Evolutionary conservation across 2,888 invertebrate genomes (phyloP), one percentile per base, ranked within the genome.

Genomic region (Pinctada fucata): DNA sequence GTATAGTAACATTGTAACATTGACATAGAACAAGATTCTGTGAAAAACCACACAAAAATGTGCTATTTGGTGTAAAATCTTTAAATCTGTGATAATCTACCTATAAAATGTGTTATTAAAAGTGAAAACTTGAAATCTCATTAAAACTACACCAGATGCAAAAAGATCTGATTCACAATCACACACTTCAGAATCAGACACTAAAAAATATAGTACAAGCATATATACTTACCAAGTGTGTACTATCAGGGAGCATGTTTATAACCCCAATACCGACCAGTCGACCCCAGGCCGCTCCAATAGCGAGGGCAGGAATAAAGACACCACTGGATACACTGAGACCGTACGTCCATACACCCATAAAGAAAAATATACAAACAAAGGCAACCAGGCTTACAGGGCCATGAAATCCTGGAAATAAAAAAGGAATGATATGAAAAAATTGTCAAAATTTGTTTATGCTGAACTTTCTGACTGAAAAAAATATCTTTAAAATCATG

Each of bases 281-380:
- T 75, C 99, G 94, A 0, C 99, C 99, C 98, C 99, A 99, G 1
- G 98, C 97, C 3, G 99, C 98, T 2, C 99, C 99, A 2, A 97
- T 97, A 79, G 99, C 94, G 52, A 99, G 94, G 3, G 96, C 96
- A 0, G 99, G 99, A 92, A 99, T 99, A 83, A 92, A 99, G 73
- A 99, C 95, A 1, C 99, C 99, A 88, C 97, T 95, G 2, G 99
- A 98, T 49, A 98, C 97, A 10, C 97, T 96, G 58, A 99, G 93
- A 0, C 99, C 99, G 91, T 98, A 99, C 0, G 99, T 99, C 95
- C 96, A 96, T 63, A 96, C 95, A 0, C 98, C 96, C 82, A 99
- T 94, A 45, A 97, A 93, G 93, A 96, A 99, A 93, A 99, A 99
- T 79, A 96, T 94, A 0, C 95, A 84, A 16, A 97, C 84, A 79